Evolutionary conservation across 2,797 vertebrate genomes (phyloP), one percentile per base, ranked within the genome.

Genomic region (Danio jaintianensis): DNA sequence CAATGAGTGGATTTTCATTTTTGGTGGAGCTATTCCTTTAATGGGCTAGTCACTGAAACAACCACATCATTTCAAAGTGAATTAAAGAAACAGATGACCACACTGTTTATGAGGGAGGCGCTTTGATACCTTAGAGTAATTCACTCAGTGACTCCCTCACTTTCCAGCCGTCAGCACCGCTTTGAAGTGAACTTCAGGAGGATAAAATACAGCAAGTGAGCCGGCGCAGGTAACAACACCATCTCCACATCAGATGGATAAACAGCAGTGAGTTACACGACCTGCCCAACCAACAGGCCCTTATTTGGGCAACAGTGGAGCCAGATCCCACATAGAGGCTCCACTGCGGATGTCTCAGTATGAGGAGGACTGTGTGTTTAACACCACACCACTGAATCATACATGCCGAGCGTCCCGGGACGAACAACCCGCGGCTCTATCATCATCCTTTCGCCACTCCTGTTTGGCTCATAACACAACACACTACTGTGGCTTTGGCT

Each of bases 251-350:
- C 55, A 82, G 56, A 81, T 53, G 62, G 71, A 70, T 77, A 81
- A 82, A 88, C 76, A 81, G n/a, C 59, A 68, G 43, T 75, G 42
- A 47, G 59, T 53, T 72, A 62, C 55, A 75, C 20, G 68, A 58
- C 22, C 76, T 75, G 74, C 68, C 42, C 83, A 81, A 75, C 59
- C 56, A 69, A 15, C 16, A 62, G 80, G 71, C 47, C 90, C 85
- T 84, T 88, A 90, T 88, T 84, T 87, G 86, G 89, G 66, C 81
- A 83, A 79, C 53, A 84, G 72, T 13, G 66, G 82, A 86, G 79
- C 80, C 80, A 69, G 58, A 50, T 85, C 29, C 66, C 58, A 53
- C 53, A 66, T 47, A 48, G 9, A 63, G 55, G 42, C 40, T 64
- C 18, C 42, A 11, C 36, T 45, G 45, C 50, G 71, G 66, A 82